Percentiles rank a stretch among this genome's conserved stretches.
phyloP scores from a whole-genome alignment of 1,140 invertebrate species.

The Conus ventricosus region DNA sequence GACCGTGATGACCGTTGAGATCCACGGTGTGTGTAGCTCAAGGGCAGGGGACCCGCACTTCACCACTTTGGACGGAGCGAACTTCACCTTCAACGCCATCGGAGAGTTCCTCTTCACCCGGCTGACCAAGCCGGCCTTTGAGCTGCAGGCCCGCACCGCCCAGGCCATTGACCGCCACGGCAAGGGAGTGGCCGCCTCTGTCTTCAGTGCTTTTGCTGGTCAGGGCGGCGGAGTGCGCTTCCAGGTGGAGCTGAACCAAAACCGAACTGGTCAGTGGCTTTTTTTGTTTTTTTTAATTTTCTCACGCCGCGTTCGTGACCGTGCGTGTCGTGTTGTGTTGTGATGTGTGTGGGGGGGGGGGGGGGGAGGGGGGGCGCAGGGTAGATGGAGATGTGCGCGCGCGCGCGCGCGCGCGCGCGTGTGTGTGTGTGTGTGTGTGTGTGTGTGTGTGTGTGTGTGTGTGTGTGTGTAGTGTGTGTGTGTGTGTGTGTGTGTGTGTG shows the following conservation, averaged over 20 bases:
- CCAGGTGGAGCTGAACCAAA: constrained; percentile 39
- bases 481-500: too few species aligned
- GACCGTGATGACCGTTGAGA: too few species aligned
- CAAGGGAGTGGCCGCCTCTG: constrained; percentile 30
- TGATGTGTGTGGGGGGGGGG: background rate
- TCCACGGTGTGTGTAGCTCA: background rate
- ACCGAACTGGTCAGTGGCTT: constrained; percentile 33
- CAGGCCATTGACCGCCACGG: constrained; percentile 3
- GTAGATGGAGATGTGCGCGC: background rate
- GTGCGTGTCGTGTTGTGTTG: background rate
- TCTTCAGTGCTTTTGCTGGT: constrained; percentile 50
- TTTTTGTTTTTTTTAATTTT: background rate
- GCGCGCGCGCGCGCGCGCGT: too few species aligned
- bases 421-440: too few species aligned
- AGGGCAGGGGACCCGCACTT: constrained; percentile 66
- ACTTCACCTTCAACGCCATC: constrained; percentile 62
- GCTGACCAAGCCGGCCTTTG: constrained; percentile 16
- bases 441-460: too few species aligned
- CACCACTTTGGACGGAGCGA: constrained; percentile 57
- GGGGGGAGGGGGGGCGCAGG: too few species aligned
- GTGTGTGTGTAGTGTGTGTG: too few species aligned
- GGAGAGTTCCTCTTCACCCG: constrained; percentile 59
- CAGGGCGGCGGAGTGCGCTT: constrained; percentile 20
- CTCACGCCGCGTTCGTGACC: too few species aligned
- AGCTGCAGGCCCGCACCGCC: constrained; percentile 41